Evolutionary conservation across 2,888 invertebrate genomes (phyloP), one percentile per base, ranked within the genome.

Genomic region (Netelia inedita): DNA sequence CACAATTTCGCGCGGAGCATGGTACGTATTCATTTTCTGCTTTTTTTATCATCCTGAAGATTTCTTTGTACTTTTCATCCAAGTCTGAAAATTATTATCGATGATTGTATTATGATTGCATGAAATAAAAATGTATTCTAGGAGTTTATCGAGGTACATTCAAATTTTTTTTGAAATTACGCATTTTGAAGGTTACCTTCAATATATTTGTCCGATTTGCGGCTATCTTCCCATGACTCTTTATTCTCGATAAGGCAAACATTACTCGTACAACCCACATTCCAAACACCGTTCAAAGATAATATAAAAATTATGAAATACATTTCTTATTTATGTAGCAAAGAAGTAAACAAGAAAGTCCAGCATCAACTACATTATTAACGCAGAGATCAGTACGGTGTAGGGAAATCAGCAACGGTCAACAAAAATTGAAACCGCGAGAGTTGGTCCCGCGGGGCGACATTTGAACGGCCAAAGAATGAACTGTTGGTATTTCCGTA

Each of bases 1-100:
- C 95, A 91, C 97, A 97, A 87, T 95, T 95, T 10, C 91, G 92
- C 28, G 89, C 92, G 72, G 94, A 93, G 92, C 96, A 97, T 10
- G 95, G 95, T 79, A 91, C 89, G 90, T 96, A 96, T 8, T 94
- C 90, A 23, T 79, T 43, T 23, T 92, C 89, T 0, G 96, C 96
- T 16, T 93, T 88, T 71, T 94, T 90, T 80, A 97, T 95, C 65
- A 94, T 89, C 59, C 93, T 91, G 1, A 94, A 92, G 79, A 94
- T 94, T 85, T 94, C 92, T n/a, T 88, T 86, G 75, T 94, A 94
- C 91, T 93, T 94, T 76, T 94, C 90, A 90, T 95, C 95, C 16
- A 90, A 89, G 89, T 94, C 96, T 96, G 90, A 80, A 94, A 94
- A 83, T 82, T 63, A 66, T 57, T 69, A 66, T 76, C 43, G 35